Evolutionary conservation across 2,113 vertebrate genomes (phyloP).

Genomic region (Tympanuchus pallidicinctus): DNA sequence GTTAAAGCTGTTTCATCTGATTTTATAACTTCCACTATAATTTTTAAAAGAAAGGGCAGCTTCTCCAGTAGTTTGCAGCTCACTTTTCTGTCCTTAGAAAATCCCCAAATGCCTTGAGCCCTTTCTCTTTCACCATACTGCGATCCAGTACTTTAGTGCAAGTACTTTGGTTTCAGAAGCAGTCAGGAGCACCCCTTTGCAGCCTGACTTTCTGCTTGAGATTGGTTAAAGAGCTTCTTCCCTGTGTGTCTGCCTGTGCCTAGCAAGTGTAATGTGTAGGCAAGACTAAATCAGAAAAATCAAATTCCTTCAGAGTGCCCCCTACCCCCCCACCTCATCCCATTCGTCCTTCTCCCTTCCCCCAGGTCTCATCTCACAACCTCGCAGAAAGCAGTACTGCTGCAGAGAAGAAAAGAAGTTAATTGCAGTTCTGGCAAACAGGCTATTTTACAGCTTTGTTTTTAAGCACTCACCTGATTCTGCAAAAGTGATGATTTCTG

Average conservation of each 20-base stretch:
- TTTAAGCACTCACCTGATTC: slow-evolving; percentile 91
- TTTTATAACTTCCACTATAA: slow-evolving; percentile 32
- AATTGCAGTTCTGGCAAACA: slow-evolving; percentile 44
- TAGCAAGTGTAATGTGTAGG: slow-evolving; percentile 67
- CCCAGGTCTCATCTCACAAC: slow-evolving; percentile 9
- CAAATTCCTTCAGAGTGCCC: slow-evolving; percentile 42
- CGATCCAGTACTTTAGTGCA: slow-evolving; percentile 20
- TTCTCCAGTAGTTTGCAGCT: slow-evolving; percentile 52
- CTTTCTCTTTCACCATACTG: slow-evolving; percentile 36
- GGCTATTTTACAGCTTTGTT: slow-evolving; percentile 10
- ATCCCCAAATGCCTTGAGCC: slow-evolving; percentile 39
- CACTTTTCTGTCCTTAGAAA: slow-evolving; percentile 26
- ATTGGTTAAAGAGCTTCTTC: slow-evolving; percentile 64
- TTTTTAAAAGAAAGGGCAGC: slow-evolving; percentile 49
- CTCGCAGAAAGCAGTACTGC: slow-evolving; percentile 37
- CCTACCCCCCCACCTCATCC: neutral
- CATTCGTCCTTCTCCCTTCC: neutral
- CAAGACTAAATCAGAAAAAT: slow-evolving; percentile 58
- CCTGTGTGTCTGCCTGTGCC: slow-evolving; percentile 49
- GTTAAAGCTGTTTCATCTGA: neutral
- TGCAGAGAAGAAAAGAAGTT: slow-evolving; percentile 28
- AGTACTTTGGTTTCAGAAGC: slow-evolving; percentile 40
- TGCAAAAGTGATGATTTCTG: slow-evolving; percentile 98
- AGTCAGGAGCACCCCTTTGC: slow-evolving; percentile 48
- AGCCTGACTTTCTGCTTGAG: slow-evolving; percentile 54